phyloP scores from a whole-genome alignment of 2,888 invertebrate species.

The Apamea epomidion region DNA sequence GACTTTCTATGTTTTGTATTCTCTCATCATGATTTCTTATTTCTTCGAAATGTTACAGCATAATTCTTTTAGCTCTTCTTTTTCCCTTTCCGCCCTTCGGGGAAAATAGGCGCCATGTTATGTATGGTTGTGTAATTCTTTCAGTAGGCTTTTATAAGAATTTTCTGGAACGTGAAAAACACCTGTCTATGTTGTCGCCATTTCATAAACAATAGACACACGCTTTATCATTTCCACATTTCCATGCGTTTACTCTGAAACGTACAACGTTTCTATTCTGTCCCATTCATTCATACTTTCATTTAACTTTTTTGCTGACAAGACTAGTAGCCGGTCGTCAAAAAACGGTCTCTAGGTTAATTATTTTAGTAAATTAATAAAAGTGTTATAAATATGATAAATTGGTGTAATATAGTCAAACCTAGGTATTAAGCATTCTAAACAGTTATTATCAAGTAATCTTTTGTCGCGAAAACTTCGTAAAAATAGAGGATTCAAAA shows the following conservation, averaged over 20 bases:
- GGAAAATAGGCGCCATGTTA: background rate
- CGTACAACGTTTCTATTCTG: slow-evolving; percentile 13
- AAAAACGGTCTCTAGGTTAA: too few relatives aligned
- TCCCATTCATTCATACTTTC: slow-evolving; percentile 23
- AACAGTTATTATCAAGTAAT: too few relatives aligned
- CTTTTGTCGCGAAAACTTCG: too few relatives aligned
- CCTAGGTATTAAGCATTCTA: too few relatives aligned
- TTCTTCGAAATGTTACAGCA: background rate
- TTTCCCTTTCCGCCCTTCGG: background rate
- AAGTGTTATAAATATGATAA: too few relatives aligned
- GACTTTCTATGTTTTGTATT: background rate
- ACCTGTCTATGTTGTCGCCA: background rate
- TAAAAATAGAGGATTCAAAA: too few relatives aligned
- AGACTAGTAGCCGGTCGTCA: too few relatives aligned
- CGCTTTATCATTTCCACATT: background rate
- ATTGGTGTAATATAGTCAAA: too few relatives aligned
- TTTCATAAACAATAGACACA: slow-evolving; percentile 4
- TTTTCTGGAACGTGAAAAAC: background rate
- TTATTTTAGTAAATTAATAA: too few relatives aligned
- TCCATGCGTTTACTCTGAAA: background rate
- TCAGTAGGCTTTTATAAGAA: background rate
- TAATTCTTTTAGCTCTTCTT: background rate
- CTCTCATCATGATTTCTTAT: background rate
- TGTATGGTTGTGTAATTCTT: background rate
- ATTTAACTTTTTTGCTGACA: too few relatives aligned